Conservation (phyloP, 2,797 vertebrate genomes). For the Epinephelus awoara region DNA sequence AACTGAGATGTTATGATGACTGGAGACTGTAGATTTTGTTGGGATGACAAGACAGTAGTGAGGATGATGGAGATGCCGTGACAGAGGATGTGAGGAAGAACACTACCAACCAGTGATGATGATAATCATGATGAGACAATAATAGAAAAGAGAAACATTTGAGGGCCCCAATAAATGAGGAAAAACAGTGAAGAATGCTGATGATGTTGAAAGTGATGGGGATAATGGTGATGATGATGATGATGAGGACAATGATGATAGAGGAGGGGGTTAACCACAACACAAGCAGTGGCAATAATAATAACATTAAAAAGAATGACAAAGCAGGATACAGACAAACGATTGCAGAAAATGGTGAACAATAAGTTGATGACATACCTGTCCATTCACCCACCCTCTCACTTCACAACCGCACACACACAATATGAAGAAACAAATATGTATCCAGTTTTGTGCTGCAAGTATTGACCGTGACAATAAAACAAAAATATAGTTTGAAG, state of each 20-base stretch:
- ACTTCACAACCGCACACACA: not conserved
- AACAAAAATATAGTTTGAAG: not conserved
- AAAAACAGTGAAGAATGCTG: not conserved
- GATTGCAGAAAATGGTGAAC: not conserved
- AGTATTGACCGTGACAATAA: no score
- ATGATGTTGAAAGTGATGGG: not conserved
- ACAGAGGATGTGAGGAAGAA: not conserved
- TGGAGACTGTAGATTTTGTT: conserved; percentile 3
- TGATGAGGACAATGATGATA: not conserved
- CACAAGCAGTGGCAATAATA: not conserved
- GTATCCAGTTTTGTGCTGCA: not conserved
- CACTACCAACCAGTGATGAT: not conserved
- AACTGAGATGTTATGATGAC: not conserved
- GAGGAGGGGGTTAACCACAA: not conserved
- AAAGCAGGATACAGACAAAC: not conserved
- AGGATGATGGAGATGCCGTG: conserved; percentile 18
- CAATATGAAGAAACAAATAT: not conserved
- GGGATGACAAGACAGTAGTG: not conserved
- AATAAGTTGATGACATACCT: not conserved
- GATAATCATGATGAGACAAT: not conserved
- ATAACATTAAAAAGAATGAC: not conserved
- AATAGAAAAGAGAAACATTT: not conserved
- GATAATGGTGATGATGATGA: not conserved
- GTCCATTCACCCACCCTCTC: not conserved
- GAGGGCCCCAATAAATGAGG: not conserved